Conservation (phyloP, 2,797 vertebrate species). For the Thalassophryne amazonica region DNA sequence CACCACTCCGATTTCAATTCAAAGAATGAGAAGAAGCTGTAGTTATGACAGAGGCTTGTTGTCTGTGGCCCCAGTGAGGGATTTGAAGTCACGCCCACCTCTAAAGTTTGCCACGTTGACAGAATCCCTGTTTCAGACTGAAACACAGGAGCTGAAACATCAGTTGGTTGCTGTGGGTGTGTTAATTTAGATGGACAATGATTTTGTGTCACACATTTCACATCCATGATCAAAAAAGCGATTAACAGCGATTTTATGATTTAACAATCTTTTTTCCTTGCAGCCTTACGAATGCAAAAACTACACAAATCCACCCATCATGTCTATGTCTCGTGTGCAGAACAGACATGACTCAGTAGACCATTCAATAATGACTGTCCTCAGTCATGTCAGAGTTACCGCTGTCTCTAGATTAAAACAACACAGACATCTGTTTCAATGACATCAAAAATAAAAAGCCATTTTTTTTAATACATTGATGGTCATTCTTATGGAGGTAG, state of each 20-base stretch:
- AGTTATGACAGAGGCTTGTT: conserved; percentile 36
- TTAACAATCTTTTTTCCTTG: conserved; percentile 25
- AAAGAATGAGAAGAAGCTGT: conserved; percentile 17
- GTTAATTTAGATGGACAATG: conserved; percentile 27
- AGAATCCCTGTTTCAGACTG: conserved; percentile 43
- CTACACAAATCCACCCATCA: conserved; percentile 29
- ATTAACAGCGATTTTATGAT: conserved; percentile 56
- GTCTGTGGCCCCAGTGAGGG: conserved; percentile 18
- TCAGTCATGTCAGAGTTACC: conserved; percentile 8
- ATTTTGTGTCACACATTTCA: conserved; percentile 44
- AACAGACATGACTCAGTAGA: conserved; percentile 40
- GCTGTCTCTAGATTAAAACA: not conserved
- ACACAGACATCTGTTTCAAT: conserved; percentile 1
- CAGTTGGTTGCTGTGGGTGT: conserved; percentile 16
- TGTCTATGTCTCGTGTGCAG: conserved; percentile 30
- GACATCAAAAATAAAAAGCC: too few species aligned
- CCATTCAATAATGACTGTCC: conserved; percentile 20
- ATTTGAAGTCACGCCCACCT: conserved; percentile 35
- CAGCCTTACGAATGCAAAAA: not conserved
- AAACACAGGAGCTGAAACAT: conserved; percentile 48
- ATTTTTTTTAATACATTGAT: too few species aligned
- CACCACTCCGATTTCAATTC: conserved; percentile 21
- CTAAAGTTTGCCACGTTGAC: conserved; percentile 69
- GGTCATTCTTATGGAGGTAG: too few species aligned
- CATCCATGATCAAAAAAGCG: conserved; percentile 20